These are phyloP conservation scores for Caradrina clavipalpis DNA, from an alignment of 2,888 invertebrate species.

Conservation along the genomic window DNA sequence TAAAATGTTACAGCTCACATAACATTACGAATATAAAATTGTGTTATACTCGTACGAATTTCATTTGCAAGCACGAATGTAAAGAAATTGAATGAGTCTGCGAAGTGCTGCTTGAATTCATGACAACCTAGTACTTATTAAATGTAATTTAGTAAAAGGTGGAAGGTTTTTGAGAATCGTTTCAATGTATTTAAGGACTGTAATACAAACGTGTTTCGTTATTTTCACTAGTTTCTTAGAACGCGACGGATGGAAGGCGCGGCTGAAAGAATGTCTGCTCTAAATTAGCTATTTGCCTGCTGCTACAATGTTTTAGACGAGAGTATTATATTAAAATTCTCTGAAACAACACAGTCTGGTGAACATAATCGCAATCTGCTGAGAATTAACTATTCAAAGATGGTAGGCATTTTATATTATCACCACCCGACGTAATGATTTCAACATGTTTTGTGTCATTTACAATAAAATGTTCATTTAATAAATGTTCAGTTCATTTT, in stretches of 20 bases:
- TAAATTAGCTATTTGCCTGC: neutral
- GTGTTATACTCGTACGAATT: constrained; percentile 43
- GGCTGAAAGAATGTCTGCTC: no score
- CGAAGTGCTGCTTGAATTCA: constrained; percentile 43
- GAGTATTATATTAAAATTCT: neutral
- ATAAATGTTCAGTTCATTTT: no score
- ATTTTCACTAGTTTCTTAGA: constrained; percentile 20
- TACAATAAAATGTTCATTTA: no score
- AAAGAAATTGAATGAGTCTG: constrained; percentile 47
- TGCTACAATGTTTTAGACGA: neutral
- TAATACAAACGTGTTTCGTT: constrained; percentile 15
- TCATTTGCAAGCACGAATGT: constrained; percentile 50
- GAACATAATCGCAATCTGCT: neutral
- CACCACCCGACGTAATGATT: no score
- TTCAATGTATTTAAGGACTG: constrained; percentile 17
- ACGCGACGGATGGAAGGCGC: neutral
- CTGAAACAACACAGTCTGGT: neutral
- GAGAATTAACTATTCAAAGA: neutral
- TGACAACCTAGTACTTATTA: constrained; percentile 40
- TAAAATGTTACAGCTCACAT: constrained; percentile 44
- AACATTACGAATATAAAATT: constrained; percentile 49
- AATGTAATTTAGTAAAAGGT: constrained; percentile 44
- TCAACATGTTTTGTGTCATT: no score
- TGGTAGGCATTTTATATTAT: neutral
- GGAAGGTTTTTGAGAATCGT: constrained; percentile 16